These are phyloP conservation scores for Probosciger aterrimus DNA, from an alignment of 2,113 vertebrate species.

Conservation along the genomic window DNA sequence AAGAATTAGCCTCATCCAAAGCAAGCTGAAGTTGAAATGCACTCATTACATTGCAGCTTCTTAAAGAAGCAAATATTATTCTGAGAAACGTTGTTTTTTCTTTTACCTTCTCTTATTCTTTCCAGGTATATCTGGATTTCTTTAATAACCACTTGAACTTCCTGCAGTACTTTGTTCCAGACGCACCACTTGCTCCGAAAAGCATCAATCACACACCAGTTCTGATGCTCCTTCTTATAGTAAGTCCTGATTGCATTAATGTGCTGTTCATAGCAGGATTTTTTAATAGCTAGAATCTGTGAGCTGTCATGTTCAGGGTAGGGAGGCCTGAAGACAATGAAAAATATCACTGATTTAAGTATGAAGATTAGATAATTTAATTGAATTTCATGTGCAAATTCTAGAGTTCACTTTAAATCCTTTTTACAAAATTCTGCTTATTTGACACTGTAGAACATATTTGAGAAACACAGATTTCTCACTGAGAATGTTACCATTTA, in stretches of 20 bases:
- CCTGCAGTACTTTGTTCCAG: conserved; percentile 76
- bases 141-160: conserved; percentile 75
- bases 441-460: not conserved
- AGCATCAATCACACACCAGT: conserved; percentile 84
- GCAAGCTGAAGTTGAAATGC: not conserved
- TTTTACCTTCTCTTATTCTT: conserved; percentile 81
- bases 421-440: not conserved
- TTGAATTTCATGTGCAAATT: not conserved
- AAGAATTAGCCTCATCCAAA: not conserved
- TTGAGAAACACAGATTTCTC: not conserved
- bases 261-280: conserved; percentile 78
- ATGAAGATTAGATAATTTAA: not conserved
- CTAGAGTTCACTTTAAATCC: not conserved
- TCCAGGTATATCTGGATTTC: conserved; percentile 83
- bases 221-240: conserved; percentile 83
- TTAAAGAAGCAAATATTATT: not conserved
- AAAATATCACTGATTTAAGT: not conserved
- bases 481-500: not conserved
- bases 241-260: conserved; percentile 72
- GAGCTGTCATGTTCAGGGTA: conserved; percentile 81
- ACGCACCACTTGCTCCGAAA: conserved; percentile 89
- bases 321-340: conserved; percentile 50
- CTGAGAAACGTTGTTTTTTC: not conserved
- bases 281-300: conserved; percentile 80
- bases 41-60: not conserved